Base-by-base conservation (phyloP, 1,140 invertebrate species). In the Armadillidium nasatum region DNA sequence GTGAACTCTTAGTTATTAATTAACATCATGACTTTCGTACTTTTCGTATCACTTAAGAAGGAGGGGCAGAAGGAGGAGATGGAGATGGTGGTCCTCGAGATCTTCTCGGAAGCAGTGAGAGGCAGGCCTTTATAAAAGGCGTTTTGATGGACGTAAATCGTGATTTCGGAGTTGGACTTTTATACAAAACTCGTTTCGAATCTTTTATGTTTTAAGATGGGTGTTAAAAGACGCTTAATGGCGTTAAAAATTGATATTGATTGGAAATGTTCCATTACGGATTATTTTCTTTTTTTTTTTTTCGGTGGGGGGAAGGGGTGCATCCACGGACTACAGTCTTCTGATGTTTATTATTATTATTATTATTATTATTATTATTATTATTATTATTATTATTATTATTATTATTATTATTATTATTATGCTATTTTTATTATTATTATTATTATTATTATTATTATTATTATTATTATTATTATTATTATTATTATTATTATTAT, bases 191-290 rank as follows among this genome's bases (percentile, higher is more conserved):
- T 60, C 50, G 50, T 60, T 60, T 60, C 50, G 50, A 3, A 1
- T 1, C 50, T 60, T 60, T 60, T 60, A 7, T 7, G 2, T 60
- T 60, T 15, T 19, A 13, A 60, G 50, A 15, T 60, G 50, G 50
- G 50, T 60, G 50, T 60, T 60, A 60, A 60, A 60, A 60, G 50
- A 60, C 7, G 7, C 19, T 60, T 60, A 60, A 60, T 60, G 50
- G 50, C 50, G 50, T 60, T 15, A 60, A 19, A 60, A 60, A 60
- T 60, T 60, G 50, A 60, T 60, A 60, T 60, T 60, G 50, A 60
- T 60, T 60, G 50, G 50, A 19, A 60, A 60, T 15, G 19, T 60
- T 60, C 50, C 50, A 60, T 60, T 60, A 60, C 11, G 19, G 33
- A 33, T 33, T 33, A 33, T 33, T 33, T 33, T 33, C 6, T 33